These are phyloP conservation scores for Desmodus rotundus DNA, from an alignment of 2,113 vertebrate genomes.

Conservation along the genomic window DNA sequence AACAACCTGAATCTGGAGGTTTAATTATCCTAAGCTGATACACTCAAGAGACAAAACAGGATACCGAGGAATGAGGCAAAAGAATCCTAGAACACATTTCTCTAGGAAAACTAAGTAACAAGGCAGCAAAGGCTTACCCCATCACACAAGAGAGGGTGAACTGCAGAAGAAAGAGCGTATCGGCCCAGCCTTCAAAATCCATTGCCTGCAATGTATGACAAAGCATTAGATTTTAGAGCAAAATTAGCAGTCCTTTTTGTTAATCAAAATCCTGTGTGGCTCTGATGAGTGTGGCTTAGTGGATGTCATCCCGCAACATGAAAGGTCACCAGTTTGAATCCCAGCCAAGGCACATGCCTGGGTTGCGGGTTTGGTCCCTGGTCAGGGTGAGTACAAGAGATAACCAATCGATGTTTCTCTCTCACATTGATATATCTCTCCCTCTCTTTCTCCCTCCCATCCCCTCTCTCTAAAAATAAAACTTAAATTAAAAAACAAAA, in stretches of 20 bases:
- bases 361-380: too few relatives aligned
- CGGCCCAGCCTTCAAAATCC: slow-evolving; percentile 85
- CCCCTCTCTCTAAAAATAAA: too few relatives aligned
- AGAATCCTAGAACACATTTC: neutral
- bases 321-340: too few relatives aligned
- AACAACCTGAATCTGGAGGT: neutral
- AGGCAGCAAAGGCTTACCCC: slow-evolving; percentile 81
- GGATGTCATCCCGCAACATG: too few relatives aligned
- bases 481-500: neutral
- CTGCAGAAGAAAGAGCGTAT: slow-evolving; percentile 82
- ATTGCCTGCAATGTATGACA: slow-evolving; percentile 79
- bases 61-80: neutral
- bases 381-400: too few relatives aligned
- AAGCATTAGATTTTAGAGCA: neutral
- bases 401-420: too few relatives aligned
- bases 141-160: slow-evolving; percentile 86
- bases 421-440: too few relatives aligned
- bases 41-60: neutral
- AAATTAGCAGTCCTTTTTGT: neutral
- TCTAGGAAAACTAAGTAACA: neutral
- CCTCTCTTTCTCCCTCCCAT: too few relatives aligned
- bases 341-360: too few relatives aligned
- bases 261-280: neutral
- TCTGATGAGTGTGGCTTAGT: too few relatives aligned
- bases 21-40: neutral